phyloP scores from a whole-genome alignment of 2,797 vertebrate species.

The Tauraco hartlaubi region DNA sequence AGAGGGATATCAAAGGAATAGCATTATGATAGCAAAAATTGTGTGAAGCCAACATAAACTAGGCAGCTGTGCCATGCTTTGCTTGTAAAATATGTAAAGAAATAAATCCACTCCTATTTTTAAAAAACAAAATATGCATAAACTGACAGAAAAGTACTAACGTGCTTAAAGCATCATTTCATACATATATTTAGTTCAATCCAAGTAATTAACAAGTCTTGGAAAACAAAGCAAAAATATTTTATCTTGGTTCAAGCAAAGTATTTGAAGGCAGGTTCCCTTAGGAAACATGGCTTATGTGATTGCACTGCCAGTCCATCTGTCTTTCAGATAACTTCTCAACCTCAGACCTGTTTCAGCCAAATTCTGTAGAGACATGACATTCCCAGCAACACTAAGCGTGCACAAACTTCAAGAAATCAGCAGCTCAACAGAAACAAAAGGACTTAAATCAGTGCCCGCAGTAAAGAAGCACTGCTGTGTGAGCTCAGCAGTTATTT shows the following conservation, averaged over 20 bases:
- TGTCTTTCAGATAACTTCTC: not conserved
- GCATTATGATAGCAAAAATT: not conserved
- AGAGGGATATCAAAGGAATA: not conserved
- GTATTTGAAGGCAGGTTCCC: constrained; percentile 29
- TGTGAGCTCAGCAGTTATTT: constrained; percentile 29
- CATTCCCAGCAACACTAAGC: not conserved
- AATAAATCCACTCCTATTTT: not conserved
- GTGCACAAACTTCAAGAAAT: constrained; percentile 2
- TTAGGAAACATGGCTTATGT: constrained; percentile 24
- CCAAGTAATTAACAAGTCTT: not conserved
- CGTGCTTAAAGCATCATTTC: not conserved
- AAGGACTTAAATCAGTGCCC: not conserved
- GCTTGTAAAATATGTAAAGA: not conserved
- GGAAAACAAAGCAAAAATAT: constrained; percentile 24
- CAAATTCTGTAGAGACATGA: not conserved
- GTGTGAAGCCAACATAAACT: not conserved
- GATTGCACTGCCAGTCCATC: constrained; percentile 25
- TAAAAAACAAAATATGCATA: not conserved
- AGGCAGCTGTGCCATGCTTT: not conserved
- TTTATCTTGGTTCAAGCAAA: constrained; percentile 42
- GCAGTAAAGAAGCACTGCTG: not conserved
- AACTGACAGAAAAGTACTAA: not conserved
- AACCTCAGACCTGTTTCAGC: not conserved
- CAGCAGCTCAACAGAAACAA: not conserved
- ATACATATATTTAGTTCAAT: not conserved